Evolutionary conservation across 1,140 invertebrate genomes (phyloP).

Genomic region (Ceratosolen fusciceps): DNA sequence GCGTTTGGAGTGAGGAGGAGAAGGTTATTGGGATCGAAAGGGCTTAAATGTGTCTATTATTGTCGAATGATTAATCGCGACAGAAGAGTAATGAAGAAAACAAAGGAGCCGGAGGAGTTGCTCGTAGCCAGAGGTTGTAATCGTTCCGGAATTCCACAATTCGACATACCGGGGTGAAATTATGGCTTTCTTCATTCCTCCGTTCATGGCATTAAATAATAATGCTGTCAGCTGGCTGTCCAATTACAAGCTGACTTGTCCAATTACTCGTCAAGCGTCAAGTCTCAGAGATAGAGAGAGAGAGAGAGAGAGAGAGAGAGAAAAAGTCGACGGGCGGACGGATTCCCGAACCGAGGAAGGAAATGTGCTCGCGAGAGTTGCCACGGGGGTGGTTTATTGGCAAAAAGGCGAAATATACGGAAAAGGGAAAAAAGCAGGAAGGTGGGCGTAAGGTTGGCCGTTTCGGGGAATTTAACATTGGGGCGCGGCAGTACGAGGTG

Average conservation of each 20-base stretch:
- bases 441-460: constrained; percentile 37
- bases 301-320: background rate
- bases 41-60: background rate
- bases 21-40: no score
- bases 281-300: background rate
- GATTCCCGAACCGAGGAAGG: constrained; percentile 2
- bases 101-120: background rate
- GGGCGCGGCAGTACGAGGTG: constrained; percentile 46
- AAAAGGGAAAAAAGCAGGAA: constrained; percentile 12
- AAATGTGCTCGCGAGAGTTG: no score
- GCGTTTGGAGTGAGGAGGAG: no score
- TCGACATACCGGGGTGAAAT: constrained; percentile 39
- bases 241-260: constrained; percentile 41
- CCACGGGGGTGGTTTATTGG: no score
- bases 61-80: constrained; percentile 3
- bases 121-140: background rate
- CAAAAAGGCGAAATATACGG: no score
- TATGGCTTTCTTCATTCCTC: constrained; percentile 30
- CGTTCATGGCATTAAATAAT: constrained; percentile 42
- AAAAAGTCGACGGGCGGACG: background rate
- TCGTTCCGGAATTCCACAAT: background rate
- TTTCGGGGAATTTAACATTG: constrained; percentile 44
- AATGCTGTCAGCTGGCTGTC: constrained; percentile 40
- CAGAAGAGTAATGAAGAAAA: background rate
- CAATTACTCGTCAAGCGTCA: constrained; percentile 36